A percentile compares a stretch with the other conserved stretches of the same genome.
phyloP scores from a whole-genome alignment of 2,113 vertebrate species.

The Pomatostomus ruficeps region DNA sequence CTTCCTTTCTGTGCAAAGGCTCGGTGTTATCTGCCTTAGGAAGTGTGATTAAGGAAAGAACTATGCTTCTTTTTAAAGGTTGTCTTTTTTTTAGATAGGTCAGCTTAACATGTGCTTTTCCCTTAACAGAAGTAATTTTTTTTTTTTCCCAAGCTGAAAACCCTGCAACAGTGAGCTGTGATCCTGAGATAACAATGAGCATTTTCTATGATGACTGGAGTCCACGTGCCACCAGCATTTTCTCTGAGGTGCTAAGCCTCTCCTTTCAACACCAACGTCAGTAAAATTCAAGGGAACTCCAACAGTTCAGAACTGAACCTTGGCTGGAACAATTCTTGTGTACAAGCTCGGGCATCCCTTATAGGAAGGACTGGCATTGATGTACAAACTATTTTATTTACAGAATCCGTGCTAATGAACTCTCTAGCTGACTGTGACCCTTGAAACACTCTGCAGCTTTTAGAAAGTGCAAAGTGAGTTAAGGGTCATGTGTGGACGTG shows the following conservation, averaged over 20 bases:
- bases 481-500: background rate
- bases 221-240: background rate
- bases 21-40: background rate
- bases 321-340: background rate
- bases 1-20: conserved; percentile 41
- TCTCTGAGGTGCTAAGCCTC: background rate
- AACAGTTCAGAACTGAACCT: background rate
- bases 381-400: background rate
- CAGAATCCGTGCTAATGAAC: background rate
- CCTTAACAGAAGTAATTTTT: background rate
- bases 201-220: background rate
- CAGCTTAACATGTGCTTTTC: background rate
- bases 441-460: background rate
- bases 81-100: background rate
- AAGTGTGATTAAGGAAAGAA: conserved; percentile 33
- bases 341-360: background rate
- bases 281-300: background rate
- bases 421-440: background rate
- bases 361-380: background rate
- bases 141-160: background rate
- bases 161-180: background rate
- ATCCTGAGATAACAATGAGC: background rate
- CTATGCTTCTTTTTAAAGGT: background rate
- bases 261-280: background rate
- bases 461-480: background rate